These are phyloP conservation scores for Parasteatoda tepidariorum DNA, from an alignment of 1,140 invertebrate genomes.

Conservation along the genomic window DNA sequence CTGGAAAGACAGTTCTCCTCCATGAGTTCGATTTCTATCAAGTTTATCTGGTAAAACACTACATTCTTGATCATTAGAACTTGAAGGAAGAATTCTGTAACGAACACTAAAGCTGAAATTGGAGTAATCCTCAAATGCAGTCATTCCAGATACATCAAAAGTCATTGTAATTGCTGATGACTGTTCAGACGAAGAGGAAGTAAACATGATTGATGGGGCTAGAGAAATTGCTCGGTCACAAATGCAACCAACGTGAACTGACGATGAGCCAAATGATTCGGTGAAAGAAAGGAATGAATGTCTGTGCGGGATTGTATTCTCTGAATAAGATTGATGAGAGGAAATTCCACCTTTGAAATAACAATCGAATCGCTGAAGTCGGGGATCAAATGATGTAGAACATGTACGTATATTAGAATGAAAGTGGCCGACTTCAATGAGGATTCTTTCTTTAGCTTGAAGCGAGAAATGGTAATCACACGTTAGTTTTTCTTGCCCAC, in stretches of 20 bases:
- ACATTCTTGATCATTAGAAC: slow-evolving; percentile 66
- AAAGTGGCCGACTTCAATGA: slow-evolving; percentile 41
- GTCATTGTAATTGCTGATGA: slow-evolving; percentile 75
- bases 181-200: slow-evolving; percentile 77
- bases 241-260: slow-evolving; percentile 71
- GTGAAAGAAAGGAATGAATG: slow-evolving; percentile 30
- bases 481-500: slow-evolving; percentile 60
- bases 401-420: slow-evolving; percentile 45
- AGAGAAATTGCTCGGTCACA: not conserved
- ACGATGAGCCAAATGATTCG: slow-evolving; percentile 75
- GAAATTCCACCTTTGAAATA: not conserved
- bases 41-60: slow-evolving; percentile 65
- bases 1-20: slow-evolving; percentile 61
- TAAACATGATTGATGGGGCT: slow-evolving; percentile 77
- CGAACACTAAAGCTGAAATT: slow-evolving; percentile 86
- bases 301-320: not conserved
- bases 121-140: slow-evolving; percentile 83
- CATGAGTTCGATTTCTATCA: slow-evolving; percentile 47
- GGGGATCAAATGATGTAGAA: slow-evolving; percentile 36
- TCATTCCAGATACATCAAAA: slow-evolving; percentile 84
- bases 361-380: slow-evolving; percentile 29
- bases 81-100: slow-evolving; percentile 77
- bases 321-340: not conserved
- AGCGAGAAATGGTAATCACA: slow-evolving; percentile 62
- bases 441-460: slow-evolving; percentile 42